Conservation (phyloP, 2,888 invertebrate genomes). For the Tipula confusa region DNA sequence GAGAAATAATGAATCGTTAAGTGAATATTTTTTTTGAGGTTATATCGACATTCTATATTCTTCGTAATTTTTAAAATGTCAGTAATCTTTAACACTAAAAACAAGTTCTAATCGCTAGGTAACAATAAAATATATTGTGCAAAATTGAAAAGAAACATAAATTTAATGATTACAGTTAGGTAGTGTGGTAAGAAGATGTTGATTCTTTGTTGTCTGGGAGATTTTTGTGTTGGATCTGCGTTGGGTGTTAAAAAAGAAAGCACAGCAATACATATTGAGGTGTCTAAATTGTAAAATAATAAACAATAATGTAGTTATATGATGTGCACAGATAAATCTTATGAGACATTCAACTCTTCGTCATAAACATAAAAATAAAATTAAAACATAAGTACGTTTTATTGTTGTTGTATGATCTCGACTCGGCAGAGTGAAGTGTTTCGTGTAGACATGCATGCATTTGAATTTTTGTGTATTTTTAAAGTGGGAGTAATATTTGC, state of each 20-base stretch:
- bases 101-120: not conserved
- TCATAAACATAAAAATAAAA: not conserved
- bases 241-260: not conserved
- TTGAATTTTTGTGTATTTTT: not conserved
- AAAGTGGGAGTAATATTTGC: not conserved
- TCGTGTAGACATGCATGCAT: not conserved
- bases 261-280: not conserved
- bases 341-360: not conserved
- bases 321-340: not conserved
- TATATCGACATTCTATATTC: not conserved
- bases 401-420: not conserved
- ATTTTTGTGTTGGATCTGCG: not conserved
- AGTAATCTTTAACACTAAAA: not conserved
- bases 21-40: not conserved
- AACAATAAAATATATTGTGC: not conserved
- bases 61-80: not conserved
- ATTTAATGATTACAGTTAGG: not conserved
- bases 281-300: not conserved
- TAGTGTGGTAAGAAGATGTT: not conserved
- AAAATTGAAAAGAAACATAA: not conserved
- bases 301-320: not conserved
- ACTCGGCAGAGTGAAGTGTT: not conserved
- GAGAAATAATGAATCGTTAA: too few species aligned
- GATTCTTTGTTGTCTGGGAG: not conserved
- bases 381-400: not conserved